Evolutionary conservation across 1,140 invertebrate species (phyloP).

Genomic region (Zophobas morio): DNA sequence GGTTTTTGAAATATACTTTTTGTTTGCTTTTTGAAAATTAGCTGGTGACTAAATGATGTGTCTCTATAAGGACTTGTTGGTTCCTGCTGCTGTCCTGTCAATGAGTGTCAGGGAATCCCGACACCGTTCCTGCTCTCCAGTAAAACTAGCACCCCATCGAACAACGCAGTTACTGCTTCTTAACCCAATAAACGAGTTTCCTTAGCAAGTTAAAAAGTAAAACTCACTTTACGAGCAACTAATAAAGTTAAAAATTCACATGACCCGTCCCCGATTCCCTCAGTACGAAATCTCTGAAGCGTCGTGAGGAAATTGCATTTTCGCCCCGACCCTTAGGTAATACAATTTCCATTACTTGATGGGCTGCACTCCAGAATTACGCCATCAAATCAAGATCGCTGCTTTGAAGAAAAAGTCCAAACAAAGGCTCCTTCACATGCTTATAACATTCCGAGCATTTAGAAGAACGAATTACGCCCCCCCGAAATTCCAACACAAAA

Average conservation of each 20-base stretch:
- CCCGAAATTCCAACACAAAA: not conserved
- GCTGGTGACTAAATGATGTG: too few relatives aligned
- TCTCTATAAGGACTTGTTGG: too few relatives aligned
- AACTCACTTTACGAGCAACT: slow-evolving; percentile 10
- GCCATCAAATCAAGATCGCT: slow-evolving; percentile 33
- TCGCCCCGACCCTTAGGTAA: slow-evolving; percentile 56
- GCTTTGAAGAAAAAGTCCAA: slow-evolving; percentile 29
- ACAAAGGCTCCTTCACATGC: not conserved
- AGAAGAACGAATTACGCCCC: not conserved
- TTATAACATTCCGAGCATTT: slow-evolving; percentile 11
- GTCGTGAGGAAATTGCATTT: slow-evolving; percentile 55
- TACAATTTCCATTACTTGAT: slow-evolving; percentile 59
- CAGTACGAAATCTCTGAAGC: slow-evolving; percentile 52
- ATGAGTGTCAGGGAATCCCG: too few relatives aligned
- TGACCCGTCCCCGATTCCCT: slow-evolving; percentile 16
- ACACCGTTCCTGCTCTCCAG: too few relatives aligned
- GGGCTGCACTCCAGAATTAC: slow-evolving; percentile 47
- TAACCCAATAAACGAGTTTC: not conserved
- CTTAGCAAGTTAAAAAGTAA: not conserved
- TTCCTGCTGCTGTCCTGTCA: too few relatives aligned
- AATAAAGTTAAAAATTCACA: slow-evolving; percentile 43
- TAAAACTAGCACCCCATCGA: too few relatives aligned
- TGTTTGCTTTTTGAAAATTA: too few relatives aligned
- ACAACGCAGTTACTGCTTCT: not conserved
- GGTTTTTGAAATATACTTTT: too few relatives aligned